Conservation (phyloP, 2,888 invertebrate species). For the Polymixis lichenea region DNA sequence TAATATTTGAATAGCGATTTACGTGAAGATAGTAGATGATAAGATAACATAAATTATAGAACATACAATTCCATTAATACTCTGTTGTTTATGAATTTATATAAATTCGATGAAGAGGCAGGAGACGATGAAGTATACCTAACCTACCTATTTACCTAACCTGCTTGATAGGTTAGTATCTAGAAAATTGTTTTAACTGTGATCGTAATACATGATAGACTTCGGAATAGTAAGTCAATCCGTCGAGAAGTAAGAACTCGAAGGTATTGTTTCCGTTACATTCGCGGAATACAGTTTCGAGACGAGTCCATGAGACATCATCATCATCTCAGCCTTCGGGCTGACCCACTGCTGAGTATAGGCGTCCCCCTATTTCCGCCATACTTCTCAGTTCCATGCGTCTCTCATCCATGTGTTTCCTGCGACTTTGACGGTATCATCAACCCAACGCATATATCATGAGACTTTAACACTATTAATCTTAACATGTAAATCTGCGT, state of each 20-base stretch:
- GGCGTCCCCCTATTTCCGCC: no score
- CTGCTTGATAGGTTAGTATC: background rate
- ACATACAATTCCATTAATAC: background rate
- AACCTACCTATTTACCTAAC: background rate
- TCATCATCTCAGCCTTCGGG: no score
- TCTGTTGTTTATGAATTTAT: background rate
- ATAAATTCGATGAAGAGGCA: background rate
- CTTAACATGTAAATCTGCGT: no score
- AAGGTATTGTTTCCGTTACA: background rate
- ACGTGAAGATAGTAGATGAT: conserved; percentile 28
- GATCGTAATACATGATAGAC: background rate
- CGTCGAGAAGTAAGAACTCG: background rate
- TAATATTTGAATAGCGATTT: conserved; percentile 17
- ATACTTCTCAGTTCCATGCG: no score
- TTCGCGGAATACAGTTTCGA: background rate
- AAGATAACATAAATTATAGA: conserved; percentile 19
- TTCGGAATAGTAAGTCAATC: background rate
- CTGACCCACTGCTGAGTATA: no score
- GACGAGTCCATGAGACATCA: background rate
- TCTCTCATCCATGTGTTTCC: no score
- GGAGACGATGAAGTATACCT: no score
- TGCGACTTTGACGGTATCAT: no score
- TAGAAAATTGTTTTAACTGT: background rate
- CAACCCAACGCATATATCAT: no score
- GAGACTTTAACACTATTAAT: no score